These are phyloP conservation scores for Trididemnum nubilum DNA, from an alignment of 23 tunicate species.

Conservation along the genomic window DNA sequence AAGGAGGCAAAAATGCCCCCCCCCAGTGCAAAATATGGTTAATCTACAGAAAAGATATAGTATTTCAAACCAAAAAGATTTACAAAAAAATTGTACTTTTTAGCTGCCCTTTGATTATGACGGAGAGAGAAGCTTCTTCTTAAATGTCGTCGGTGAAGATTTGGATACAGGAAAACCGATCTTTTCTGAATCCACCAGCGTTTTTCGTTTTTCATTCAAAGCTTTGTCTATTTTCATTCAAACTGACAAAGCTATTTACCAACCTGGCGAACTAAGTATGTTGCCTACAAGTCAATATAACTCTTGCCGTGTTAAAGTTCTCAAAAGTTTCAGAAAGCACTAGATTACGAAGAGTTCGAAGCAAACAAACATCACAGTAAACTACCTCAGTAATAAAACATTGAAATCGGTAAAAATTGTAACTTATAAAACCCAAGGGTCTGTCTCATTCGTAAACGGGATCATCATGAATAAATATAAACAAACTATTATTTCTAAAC, in stretches of 20 bases:
- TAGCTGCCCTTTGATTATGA: conserved; percentile 47
- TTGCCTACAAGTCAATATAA: background rate
- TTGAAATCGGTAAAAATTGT: too few species aligned
- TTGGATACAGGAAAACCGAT: conserved; percentile 37
- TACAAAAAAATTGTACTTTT: too few species aligned
- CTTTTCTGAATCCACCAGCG: conserved; percentile 43
- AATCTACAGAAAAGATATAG: too few species aligned
- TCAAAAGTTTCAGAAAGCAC: too few species aligned
- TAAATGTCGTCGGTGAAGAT: conserved; percentile 53
- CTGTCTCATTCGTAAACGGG: background rate
- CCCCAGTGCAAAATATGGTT: too few species aligned
- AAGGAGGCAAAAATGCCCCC: too few species aligned
- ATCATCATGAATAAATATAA: background rate
- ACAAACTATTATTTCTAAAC: too few species aligned
- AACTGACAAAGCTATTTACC: conserved; percentile 95
- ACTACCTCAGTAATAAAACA: too few species aligned
- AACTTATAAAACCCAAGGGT: too few species aligned
- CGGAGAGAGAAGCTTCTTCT: conserved; percentile 42
- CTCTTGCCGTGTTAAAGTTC: background rate
- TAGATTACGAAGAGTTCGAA: too few species aligned
- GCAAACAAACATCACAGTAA: too few species aligned
- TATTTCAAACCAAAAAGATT: too few species aligned
- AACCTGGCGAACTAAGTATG: conserved; percentile 87
- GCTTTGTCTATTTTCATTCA: conserved; percentile 78
- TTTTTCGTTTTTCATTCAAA: conserved; percentile 45